Base-by-base conservation (phyloP, 1,140 invertebrate species). In the Alviniconcha marisindica region DNA sequence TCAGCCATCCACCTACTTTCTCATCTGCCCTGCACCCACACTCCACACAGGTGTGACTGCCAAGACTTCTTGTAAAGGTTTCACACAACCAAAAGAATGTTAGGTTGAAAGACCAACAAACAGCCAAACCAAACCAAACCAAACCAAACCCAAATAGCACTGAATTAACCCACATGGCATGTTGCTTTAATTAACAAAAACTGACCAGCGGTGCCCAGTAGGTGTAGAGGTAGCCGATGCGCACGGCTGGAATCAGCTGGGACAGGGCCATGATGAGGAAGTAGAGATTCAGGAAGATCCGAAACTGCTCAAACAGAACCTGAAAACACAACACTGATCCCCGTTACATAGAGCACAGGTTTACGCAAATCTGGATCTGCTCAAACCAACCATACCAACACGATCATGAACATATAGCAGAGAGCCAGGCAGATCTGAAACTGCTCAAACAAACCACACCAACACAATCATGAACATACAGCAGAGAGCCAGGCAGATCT, bases 401-500 rank as follows among this genome's bases (percentile, higher is more conserved):
- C 95, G 3, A 99, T 98, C 98, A 99, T 99, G 60, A 99, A 94
- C 66, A 99, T 94, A 94, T 99, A 99, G 91, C 99, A 99, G 15
- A 99, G 93, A 94, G 99, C 99, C 71, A 99, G 94, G 93, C 99
- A 99, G 93, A 99, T 99, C 90, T 98, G 98, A 93, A 99, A 99
- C 93, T 99, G 99, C 94, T 99, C 97, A 94, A 96, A 99, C 69
- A 99, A 94, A 66, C 97, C 96, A 96, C 96, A 89, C 42, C 94
- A 94, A 86, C 84, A 84, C 91, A 86, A 88, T 1, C 10, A 15
- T 14, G 0, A 69, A 56, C 54, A 56, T 2, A 21, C 5, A 56
- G 28, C 54, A 5, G 18, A 56, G 3, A 5, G 18, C 18, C 54
- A 56, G 18, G 28, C 54, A 56, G 21, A 60, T n/a, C 56, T 60